These are phyloP conservation scores for Amblyjoppa fuscipennis DNA, from an alignment of 2,888 invertebrate genomes.

Conservation along the genomic window DNA sequence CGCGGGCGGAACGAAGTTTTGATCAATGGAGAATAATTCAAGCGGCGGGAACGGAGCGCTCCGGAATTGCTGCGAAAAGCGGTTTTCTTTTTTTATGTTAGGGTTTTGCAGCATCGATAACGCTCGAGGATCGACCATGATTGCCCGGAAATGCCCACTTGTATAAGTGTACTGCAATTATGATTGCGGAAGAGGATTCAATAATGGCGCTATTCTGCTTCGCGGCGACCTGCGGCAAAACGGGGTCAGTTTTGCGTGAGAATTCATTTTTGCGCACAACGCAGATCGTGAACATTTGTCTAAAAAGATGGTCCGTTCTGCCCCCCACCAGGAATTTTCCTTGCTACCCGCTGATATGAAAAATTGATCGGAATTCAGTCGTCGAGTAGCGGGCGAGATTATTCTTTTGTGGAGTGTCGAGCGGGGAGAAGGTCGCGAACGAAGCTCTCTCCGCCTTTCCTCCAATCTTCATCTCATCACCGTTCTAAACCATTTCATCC, in stretches of 20 bases:
- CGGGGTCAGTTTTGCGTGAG: too few species aligned
- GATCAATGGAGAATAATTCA: not conserved
- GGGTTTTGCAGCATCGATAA: not conserved
- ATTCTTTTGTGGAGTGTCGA: slow-evolving; percentile 34
- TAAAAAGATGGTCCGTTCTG: not conserved
- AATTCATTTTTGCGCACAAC: too few species aligned
- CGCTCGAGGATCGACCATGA: too few species aligned
- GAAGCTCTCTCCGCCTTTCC: slow-evolving; percentile 29
- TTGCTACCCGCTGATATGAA: not conserved
- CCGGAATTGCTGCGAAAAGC: not conserved
- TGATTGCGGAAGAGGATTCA: too few species aligned
- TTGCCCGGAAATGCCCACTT: too few species aligned
- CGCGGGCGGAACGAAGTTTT: not conserved
- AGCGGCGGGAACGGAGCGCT: not conserved
- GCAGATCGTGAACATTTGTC: too few species aligned
- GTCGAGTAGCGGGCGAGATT: slow-evolving; percentile 33
- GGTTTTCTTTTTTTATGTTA: not conserved
- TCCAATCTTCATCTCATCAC: slow-evolving; percentile 25
- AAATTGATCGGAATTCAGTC: slow-evolving; percentile 60
- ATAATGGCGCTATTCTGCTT: too few species aligned
- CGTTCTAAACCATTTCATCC: not conserved
- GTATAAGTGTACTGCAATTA: too few species aligned
- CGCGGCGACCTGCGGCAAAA: too few species aligned
- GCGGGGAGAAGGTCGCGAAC: slow-evolving; percentile 15
- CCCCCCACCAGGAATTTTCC: too few species aligned